These are phyloP conservation scores for Leptinotarsa peninsularis DNA, from an alignment of 2,888 invertebrate species.

Conservation along the genomic window DNA sequence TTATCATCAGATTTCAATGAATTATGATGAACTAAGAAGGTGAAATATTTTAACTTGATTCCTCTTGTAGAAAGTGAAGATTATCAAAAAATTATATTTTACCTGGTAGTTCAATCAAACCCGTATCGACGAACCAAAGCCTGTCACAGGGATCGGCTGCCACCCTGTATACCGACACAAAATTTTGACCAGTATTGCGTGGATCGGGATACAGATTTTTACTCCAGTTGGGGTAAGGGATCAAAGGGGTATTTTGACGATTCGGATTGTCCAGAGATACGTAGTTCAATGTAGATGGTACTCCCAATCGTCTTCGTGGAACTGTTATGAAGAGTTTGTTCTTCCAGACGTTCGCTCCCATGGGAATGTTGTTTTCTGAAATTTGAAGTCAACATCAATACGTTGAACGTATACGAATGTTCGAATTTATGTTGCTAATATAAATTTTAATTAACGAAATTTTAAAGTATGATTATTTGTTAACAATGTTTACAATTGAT, in stretches of 20 bases:
- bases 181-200: slow-evolving; percentile 41
- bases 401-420: too few relatives aligned
- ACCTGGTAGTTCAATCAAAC: slow-evolving; percentile 77
- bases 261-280: slow-evolving; percentile 58
- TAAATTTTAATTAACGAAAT: too few relatives aligned
- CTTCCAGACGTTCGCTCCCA: slow-evolving; percentile 74
- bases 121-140: slow-evolving; percentile 85
- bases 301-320: slow-evolving; percentile 75
- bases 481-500: too few relatives aligned
- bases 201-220: slow-evolving; percentile 71
- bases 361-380: slow-evolving; percentile 74
- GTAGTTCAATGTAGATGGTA: slow-evolving; percentile 68
- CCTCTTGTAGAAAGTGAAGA: background rate
- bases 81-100: slow-evolving; percentile 52
- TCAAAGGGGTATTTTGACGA: slow-evolving; percentile 68
- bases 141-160: slow-evolving; percentile 78
- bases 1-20: too few relatives aligned
- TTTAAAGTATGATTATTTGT: too few relatives aligned
- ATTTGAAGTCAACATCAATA: slow-evolving; percentile 28
- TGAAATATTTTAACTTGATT: too few relatives aligned
- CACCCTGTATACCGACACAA: slow-evolving; percentile 80
- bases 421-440: too few relatives aligned
- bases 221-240: slow-evolving; percentile 70
- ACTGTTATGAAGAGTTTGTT: slow-evolving; percentile 79
- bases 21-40: too few relatives aligned